A percentile compares a stretch with the other conserved stretches of the same genome.
Evolutionary conservation across 2,113 vertebrate genomes (phyloP).

Genomic region (Saguinus midas): DNA sequence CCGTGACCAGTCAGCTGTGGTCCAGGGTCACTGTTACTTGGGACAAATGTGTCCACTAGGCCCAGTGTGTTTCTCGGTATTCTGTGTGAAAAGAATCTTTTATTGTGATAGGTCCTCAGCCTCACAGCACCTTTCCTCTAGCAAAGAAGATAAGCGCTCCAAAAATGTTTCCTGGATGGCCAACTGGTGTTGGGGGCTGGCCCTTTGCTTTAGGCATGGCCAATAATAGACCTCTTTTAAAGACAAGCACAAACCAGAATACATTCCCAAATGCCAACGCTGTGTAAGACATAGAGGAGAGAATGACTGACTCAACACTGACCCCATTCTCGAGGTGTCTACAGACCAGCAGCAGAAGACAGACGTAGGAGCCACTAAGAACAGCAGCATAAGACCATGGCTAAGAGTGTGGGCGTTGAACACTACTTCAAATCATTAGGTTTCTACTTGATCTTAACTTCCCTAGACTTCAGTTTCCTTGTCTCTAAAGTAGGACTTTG

Average conservation of each 20-base stretch:
- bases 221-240: neutral
- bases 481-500: neutral
- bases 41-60: neutral
- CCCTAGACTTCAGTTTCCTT: neutral
- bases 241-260: neutral
- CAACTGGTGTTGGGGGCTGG: neutral
- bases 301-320: neutral
- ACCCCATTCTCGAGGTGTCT: neutral
- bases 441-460: neutral
- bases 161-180: neutral
- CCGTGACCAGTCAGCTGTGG: neutral
- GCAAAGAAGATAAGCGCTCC: neutral
- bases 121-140: neutral
- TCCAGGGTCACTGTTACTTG: neutral
- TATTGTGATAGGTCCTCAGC: neutral
- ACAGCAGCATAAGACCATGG: neutral
- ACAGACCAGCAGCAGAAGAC: neutral
- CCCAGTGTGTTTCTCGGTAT: rapidly evolving
- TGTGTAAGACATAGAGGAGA: neutral
- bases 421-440: neutral
- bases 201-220: neutral
- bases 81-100: neutral
- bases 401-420: neutral
- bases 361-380: neutral
- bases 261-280: neutral